These are phyloP conservation scores for Drosophila obscura DNA, from an alignment of 1,140 invertebrate genomes.

Conservation along the genomic window DNA sequence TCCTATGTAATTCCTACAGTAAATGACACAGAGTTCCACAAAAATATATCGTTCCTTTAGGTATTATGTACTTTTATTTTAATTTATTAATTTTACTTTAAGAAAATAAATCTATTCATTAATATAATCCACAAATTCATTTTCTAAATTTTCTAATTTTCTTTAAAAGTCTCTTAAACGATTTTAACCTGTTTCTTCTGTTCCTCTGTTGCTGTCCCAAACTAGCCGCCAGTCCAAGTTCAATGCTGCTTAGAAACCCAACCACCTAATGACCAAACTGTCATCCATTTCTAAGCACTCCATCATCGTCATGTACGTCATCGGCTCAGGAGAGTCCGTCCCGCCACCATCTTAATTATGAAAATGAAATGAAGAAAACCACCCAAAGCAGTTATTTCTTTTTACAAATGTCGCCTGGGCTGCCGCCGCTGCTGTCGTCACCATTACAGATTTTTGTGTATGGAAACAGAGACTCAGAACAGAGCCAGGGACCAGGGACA, in stretches of 20 bases:
- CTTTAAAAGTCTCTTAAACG: no score
- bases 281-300: constrained; percentile 56
- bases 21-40: no score
- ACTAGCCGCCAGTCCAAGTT: neutral
- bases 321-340: neutral
- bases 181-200: no score
- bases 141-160: no score
- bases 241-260: constrained; percentile 6
- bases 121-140: no score
- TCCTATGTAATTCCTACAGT: no score
- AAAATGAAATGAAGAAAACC: constrained; percentile 34
- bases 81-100: no score
- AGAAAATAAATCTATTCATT: no score
- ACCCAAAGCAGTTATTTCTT: constrained; percentile 55
- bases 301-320: constrained; percentile 47
- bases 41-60: no score
- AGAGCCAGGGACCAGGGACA: neutral
- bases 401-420: constrained; percentile 63
- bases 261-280: constrained; percentile 4
- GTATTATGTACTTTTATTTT: no score
- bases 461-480: constrained; percentile 17
- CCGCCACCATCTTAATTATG: constrained; percentile 66
- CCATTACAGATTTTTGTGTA: constrained; percentile 66
- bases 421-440: constrained; percentile 31
- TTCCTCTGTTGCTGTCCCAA: no score